Conservation (phyloP, 53 echinoderm and acorn worm species). For the Hippasteria phrygiana region DNA sequence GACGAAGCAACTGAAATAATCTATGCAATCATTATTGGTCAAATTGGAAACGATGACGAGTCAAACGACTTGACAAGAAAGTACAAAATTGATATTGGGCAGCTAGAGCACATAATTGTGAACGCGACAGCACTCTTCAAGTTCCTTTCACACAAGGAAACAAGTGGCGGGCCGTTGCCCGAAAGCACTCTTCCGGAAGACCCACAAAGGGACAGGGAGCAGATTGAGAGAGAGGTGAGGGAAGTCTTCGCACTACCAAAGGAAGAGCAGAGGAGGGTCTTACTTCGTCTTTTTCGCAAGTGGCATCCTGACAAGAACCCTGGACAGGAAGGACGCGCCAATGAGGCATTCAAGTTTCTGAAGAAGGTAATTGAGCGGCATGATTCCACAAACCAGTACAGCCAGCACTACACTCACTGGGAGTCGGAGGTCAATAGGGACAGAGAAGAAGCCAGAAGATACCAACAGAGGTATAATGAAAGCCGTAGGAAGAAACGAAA, state of each 20-base stretch:
- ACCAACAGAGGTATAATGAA: slow-evolving; percentile 13
- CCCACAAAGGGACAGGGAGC: slow-evolving; percentile 6
- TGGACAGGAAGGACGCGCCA: slow-evolving; percentile 56
- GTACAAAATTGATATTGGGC: slow-evolving; percentile 65
- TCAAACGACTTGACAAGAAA: not conserved
- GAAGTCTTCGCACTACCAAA: slow-evolving; percentile 53
- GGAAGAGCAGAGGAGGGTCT: slow-evolving; percentile 59
- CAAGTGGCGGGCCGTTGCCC: not conserved
- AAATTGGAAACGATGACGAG: not conserved
- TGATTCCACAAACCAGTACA: not conserved
- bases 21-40: slow-evolving; percentile 50
- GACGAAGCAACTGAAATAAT: slow-evolving; percentile 34
- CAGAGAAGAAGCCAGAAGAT: slow-evolving; percentile 25
- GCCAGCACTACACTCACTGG: slow-evolving; percentile 3
- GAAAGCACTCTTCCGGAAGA: slow-evolving; percentile 5
- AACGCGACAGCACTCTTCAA: slow-evolving; percentile 53
- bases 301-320: slow-evolving; percentile 86
- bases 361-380: slow-evolving; percentile 53
- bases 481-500: not conserved
- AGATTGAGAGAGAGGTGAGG: slow-evolving; percentile 40
- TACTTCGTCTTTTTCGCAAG: slow-evolving; percentile 63
- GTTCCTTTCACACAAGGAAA: slow-evolving; percentile 20
- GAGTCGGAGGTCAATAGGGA: slow-evolving; percentile 35
- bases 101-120: slow-evolving; percentile 19
- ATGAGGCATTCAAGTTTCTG: slow-evolving; percentile 71